Evolutionary conservation across 2,113 vertebrate genomes (phyloP).

Genomic region (Zosterops japonicus): DNA sequence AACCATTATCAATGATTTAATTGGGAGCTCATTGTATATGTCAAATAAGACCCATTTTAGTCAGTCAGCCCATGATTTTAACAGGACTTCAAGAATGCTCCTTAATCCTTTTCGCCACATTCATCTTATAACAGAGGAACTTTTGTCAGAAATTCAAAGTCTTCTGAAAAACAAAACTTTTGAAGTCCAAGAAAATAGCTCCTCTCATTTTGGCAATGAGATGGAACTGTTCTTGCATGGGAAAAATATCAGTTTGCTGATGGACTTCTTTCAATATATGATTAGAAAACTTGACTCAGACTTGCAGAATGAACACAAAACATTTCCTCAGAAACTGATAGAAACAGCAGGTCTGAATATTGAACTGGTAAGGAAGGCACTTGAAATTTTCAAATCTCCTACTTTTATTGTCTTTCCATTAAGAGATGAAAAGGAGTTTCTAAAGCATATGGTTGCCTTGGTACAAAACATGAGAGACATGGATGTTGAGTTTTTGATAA

Average conservation of each 20-base stretch:
- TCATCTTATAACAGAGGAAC: not conserved
- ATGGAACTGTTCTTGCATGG: not conserved
- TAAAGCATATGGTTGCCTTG: not conserved
- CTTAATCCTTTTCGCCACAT: not conserved
- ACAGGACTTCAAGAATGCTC: not conserved
- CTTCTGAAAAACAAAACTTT: not conserved
- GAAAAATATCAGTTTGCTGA: not conserved
- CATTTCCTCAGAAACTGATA: not conserved
- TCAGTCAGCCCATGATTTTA: not conserved
- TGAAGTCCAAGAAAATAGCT: not conserved
- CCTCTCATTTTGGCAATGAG: not conserved
- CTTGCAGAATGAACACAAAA: not conserved
- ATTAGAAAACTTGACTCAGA: not conserved
- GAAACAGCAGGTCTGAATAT: not conserved
- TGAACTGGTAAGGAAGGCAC: constrained; percentile 19
- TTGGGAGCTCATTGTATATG: not conserved
- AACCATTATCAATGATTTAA: not conserved
- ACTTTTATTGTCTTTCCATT: not conserved
- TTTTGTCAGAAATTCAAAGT: constrained; percentile 48
- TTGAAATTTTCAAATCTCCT: constrained; percentile 2
- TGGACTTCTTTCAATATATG: not conserved
- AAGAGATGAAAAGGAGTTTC: not conserved
- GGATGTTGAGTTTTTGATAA: constrained; percentile 41
- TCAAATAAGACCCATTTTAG: constrained; percentile 20
- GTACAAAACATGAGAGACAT: not conserved